These are phyloP conservation scores for Liparis tanakae DNA, from an alignment of 2,797 vertebrate genomes.

Conservation along the genomic window DNA sequence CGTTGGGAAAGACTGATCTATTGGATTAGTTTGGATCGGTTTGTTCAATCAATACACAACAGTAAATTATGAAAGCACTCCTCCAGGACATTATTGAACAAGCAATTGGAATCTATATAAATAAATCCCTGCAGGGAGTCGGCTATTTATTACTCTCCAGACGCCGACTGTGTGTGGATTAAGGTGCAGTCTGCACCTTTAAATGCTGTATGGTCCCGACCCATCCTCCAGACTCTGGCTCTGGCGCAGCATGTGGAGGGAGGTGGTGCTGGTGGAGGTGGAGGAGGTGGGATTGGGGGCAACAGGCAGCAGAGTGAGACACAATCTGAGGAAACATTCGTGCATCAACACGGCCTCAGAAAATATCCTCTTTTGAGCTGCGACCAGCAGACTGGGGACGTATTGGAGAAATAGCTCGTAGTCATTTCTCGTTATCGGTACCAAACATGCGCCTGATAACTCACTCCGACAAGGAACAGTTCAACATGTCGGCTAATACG, in stretches of 20 bases:
- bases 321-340: conserved; percentile 30
- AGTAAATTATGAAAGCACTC: conserved; percentile 57
- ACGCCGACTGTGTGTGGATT: conserved; percentile 43
- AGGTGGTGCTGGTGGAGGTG: conserved; percentile 48
- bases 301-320: conserved; percentile 44
- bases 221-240: conserved; percentile 35
- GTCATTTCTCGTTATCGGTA: background rate
- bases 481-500: background rate
- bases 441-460: background rate
- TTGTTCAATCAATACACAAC: conserved; percentile 49
- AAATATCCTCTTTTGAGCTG: conserved; percentile 13
- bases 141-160: conserved; percentile 51
- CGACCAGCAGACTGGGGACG: background rate
- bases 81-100: conserved; percentile 58
- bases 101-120: conserved; percentile 54
- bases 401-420: background rate
- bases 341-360: conserved; percentile 2
- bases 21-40: conserved; percentile 48
- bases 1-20: conserved; percentile 2
- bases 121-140: conserved; percentile 44
- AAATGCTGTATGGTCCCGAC: conserved; percentile 52
- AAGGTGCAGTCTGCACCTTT: conserved; percentile 51
- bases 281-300: conserved; percentile 34
- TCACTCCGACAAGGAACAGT: background rate
- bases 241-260: conserved; percentile 50